Evolutionary conservation across 2,888 invertebrate genomes (phyloP), one percentile per base, ranked within the genome.

Genomic region (Drosophila tripunctata): DNA sequence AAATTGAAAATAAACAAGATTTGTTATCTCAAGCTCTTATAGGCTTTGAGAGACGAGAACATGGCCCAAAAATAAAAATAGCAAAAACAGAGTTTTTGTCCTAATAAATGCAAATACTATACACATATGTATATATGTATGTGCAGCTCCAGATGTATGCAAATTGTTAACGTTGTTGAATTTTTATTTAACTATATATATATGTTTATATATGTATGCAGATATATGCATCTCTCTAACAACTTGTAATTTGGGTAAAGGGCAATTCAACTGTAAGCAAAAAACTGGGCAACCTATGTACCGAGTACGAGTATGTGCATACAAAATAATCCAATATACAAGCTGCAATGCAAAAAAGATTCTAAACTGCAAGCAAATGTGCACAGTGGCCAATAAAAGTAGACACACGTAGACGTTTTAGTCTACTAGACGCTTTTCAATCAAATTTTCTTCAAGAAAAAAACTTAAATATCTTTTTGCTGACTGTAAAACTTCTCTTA

Each of bases 321-420:
- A 19, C 24, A n/a, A 35, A 41, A 48, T 48, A 50, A 24, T n/a
- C 56, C 31, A 48, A 48, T 50, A 40, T 50, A 40, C 40, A 57
- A 57, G 33, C 40, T 57, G 56, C 48, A 14, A 7, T 40, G 40
- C 40, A 51, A 51, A 51, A 41, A 51, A 51, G 27, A 40, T 40
- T 51, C 40, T 57, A 57, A 57, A 50, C 40, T 57, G 56, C 38
- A 48, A 33, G 38, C 40, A 33, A 40, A 36, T 41, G 24, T 44
- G 43, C 27, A 44, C 27, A 27, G 27, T 27, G 27, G 27, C 3
- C 27, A 27, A 27, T n/a, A n/a, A n/a, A n/a, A n/a, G n/a, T n/a
- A n/a, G n/a, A n/a, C n/a, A n/a, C n/a, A n/a, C n/a, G n/a, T n/a
- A n/a, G n/a, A n/a, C n/a, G n/a, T n/a, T n/a, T n/a, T n/a, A n/a